Conservation (phyloP, 2,888 invertebrate species). For the Rugalucina vietnamica region DNA sequence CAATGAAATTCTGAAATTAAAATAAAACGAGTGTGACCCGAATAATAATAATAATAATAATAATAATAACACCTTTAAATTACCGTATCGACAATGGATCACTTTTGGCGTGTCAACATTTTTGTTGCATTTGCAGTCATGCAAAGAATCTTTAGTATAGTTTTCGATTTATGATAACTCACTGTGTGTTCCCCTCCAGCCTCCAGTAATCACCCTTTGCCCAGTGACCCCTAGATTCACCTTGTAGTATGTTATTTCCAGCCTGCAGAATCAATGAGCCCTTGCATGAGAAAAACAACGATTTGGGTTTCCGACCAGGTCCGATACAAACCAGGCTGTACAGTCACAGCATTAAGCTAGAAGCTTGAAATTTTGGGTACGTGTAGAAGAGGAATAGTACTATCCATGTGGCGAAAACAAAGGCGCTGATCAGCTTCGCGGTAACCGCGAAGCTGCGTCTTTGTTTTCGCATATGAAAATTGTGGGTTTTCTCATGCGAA, state of each 20-base stretch:
- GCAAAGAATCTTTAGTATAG: neutral
- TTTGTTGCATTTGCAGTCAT: neutral
- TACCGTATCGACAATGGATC: neutral
- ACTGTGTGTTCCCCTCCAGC: neutral
- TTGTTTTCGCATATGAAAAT: too few species aligned
- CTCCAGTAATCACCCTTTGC: neutral
- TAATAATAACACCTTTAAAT: neutral
- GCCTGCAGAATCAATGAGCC: neutral
- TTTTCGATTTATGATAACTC: neutral
- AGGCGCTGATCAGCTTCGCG: too few species aligned
- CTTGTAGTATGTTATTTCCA: too few species aligned
- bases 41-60: too few species aligned
- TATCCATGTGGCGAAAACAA: too few species aligned
- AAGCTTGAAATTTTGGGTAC: neutral
- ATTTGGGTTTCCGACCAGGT: neutral
- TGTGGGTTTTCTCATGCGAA: too few species aligned
- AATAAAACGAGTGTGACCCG: too few species aligned
- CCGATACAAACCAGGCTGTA: neutral
- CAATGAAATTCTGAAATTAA: too few species aligned
- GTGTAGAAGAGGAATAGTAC: neutral
- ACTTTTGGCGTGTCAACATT: neutral
- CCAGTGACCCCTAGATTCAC: neutral
- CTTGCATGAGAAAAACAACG: neutral
- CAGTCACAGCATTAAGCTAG: neutral
- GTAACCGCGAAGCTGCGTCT: too few species aligned